Percentiles rank a stretch among this genome's conserved stretches.
phyloP scores from a whole-genome alignment of 2,113 vertebrate genomes.

The Bothrops jararaca region DNA sequence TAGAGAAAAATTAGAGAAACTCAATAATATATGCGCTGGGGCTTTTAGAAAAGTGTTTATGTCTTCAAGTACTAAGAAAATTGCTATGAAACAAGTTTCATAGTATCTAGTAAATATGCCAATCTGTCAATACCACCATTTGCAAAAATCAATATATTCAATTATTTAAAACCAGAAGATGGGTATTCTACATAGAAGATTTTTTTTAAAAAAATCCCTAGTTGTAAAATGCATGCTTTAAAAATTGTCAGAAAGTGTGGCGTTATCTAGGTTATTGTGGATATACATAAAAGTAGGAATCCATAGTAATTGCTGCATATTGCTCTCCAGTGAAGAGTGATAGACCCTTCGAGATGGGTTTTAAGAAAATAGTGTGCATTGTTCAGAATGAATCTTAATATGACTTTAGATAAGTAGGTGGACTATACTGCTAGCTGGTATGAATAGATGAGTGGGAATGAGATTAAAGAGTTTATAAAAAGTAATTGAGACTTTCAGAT shows the following conservation, averaged over 20 bases:
- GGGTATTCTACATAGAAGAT: slow-evolving; percentile 56
- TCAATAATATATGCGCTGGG: slow-evolving; percentile 52
- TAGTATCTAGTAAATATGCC: slow-evolving; percentile 76
- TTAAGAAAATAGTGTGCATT: neutral
- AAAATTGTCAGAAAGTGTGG: neutral
- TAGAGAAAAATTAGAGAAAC: slow-evolving; percentile 51
- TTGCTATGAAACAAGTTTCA: slow-evolving; percentile 76
- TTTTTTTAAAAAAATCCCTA: slow-evolving; percentile 62
- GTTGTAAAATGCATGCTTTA: neutral
- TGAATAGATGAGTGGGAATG: neutral
- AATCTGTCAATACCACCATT: slow-evolving; percentile 75
- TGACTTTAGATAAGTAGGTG: neutral
- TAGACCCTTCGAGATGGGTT: neutral
- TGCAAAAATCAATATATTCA: slow-evolving; percentile 64
- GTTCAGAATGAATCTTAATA: neutral
- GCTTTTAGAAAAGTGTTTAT: slow-evolving; percentile 62
- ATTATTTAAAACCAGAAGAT: slow-evolving; percentile 67
- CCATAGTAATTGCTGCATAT: neutral
- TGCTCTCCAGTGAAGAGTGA: neutral
- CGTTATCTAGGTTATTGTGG: neutral
- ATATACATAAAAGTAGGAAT: neutral
- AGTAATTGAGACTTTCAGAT: neutral
- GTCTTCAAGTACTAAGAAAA: slow-evolving; percentile 72
- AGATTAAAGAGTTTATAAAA: neutral
- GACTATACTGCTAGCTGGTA: neutral